Percentiles rank a stretch among this genome's conserved stretches.
Evolutionary conservation across 2,888 invertebrate genomes (phyloP).

Genomic region (Scaptomyza reducta): DNA sequence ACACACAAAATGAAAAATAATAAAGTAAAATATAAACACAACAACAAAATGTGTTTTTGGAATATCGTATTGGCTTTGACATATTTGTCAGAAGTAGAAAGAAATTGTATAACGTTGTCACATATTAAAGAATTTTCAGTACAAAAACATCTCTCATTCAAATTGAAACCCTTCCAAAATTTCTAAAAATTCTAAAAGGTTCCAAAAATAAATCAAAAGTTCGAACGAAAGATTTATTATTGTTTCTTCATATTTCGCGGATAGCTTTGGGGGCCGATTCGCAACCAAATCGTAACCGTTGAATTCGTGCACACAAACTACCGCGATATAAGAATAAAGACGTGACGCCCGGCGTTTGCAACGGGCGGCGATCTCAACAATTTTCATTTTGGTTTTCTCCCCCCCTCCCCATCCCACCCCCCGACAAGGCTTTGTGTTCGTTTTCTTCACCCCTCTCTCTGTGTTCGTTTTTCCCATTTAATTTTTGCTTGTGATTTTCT

Average conservation of each 20-base stretch:
- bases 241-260: constrained; percentile 63
- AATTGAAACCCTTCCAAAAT: constrained; percentile 71
- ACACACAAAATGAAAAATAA: constrained; percentile 39
- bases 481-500: constrained; percentile 37
- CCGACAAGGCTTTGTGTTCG: constrained; percentile 51
- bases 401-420: too few relatives aligned
- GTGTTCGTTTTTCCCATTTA: constrained; percentile 34
- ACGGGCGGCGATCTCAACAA: constrained; percentile 59
- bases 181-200: constrained; percentile 78
- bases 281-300: constrained; percentile 46
- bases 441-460: constrained; percentile 36
- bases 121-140: constrained; percentile 42
- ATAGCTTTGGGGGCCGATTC: constrained; percentile 55
- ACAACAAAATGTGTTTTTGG: constrained; percentile 2
- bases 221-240: constrained; percentile 68
- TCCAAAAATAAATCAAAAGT: constrained; percentile 73
- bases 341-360: constrained; percentile 57
- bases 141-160: constrained; percentile 71
- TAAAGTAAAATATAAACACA: constrained; percentile 11
- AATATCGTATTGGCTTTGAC: constrained; percentile 11
- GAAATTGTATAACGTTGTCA: constrained; percentile 8
- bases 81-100: constrained; percentile 5
- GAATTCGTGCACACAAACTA: constrained; percentile 45
- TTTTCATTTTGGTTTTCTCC: constrained; percentile 47
- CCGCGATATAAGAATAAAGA: constrained; percentile 51